These are phyloP conservation scores for Frieseomelitta varia DNA, from an alignment of 1,140 invertebrate species.

Conservation along the genomic window DNA sequence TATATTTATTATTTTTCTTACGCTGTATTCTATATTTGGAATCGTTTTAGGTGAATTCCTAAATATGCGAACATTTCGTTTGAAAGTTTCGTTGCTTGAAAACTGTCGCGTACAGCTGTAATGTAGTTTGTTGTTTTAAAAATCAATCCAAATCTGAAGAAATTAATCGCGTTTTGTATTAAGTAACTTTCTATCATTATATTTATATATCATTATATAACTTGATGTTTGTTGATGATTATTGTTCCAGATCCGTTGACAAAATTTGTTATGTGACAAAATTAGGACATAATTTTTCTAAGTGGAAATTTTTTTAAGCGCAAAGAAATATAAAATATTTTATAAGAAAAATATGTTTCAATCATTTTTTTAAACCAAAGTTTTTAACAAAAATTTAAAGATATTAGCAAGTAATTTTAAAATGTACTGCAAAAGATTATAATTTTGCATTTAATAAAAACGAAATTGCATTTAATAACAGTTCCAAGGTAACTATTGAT, in stretches of 20 bases:
- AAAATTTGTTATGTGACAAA: not conserved
- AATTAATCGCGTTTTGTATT: not conserved
- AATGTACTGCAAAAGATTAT: too few species aligned
- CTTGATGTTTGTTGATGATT: not conserved
- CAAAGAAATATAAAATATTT: not conserved
- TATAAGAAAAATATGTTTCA: not conserved
- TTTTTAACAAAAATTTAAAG: too few species aligned
- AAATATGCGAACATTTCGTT: not conserved
- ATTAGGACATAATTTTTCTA: not conserved
- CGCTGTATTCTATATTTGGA: slow-evolving; percentile 27
- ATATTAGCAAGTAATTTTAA: too few species aligned
- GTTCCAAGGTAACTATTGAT: too few species aligned
- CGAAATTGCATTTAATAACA: too few species aligned
- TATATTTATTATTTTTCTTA: too few species aligned
- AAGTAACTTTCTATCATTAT: not conserved
- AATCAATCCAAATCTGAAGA: not conserved
- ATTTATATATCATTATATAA: not conserved
- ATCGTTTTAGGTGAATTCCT: slow-evolving; percentile 11
- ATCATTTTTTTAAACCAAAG: not conserved
- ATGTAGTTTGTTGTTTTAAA: not conserved
- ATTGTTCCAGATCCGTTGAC: not conserved
- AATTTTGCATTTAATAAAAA: too few species aligned
- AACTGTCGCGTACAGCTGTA: not conserved
- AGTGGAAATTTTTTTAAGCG: not conserved
- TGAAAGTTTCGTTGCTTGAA: not conserved